Evolutionary conservation across 2,113 vertebrate genomes (phyloP).

Genomic region (Archilochus colubris): DNA sequence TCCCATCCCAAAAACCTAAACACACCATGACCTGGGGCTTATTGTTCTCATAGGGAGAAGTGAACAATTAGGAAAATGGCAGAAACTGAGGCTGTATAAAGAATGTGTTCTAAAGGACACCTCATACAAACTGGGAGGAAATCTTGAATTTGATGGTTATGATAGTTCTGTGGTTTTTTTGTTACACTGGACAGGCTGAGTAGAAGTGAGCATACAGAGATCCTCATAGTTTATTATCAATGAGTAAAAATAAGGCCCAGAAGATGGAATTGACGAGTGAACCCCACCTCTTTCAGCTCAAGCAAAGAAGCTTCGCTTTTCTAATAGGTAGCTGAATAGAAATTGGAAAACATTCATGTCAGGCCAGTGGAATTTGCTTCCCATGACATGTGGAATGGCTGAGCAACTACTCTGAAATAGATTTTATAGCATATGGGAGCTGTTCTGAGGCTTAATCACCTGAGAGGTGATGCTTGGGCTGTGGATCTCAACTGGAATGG

Average conservation of each 20-base stretch:
- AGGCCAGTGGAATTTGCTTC: not conserved
- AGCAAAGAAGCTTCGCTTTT: not conserved
- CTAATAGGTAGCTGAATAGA: not conserved
- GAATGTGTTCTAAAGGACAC: not conserved
- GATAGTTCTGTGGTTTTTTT: not conserved
- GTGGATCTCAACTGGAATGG: not conserved
- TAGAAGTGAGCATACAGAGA: not conserved
- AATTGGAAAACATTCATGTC: not conserved
- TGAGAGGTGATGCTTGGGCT: not conserved
- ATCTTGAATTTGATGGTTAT: not conserved
- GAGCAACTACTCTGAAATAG: not conserved
- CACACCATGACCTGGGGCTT: not conserved
- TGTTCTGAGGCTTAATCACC: not conserved
- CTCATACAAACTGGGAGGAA: not conserved
- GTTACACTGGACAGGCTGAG: not conserved
- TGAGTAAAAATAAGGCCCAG: not conserved
- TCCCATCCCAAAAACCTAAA: no score
- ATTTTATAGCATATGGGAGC: not conserved
- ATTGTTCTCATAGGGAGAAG: not conserved
- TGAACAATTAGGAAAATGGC: not conserved
- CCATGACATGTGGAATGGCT: not conserved
- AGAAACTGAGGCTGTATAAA: not conserved
- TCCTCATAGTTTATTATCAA: not conserved
- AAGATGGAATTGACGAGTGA: not conserved
- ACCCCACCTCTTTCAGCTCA: not conserved